These are phyloP conservation scores for Calameuta pallipes DNA, from an alignment of 2,888 invertebrate genomes.

Conservation along the genomic window DNA sequence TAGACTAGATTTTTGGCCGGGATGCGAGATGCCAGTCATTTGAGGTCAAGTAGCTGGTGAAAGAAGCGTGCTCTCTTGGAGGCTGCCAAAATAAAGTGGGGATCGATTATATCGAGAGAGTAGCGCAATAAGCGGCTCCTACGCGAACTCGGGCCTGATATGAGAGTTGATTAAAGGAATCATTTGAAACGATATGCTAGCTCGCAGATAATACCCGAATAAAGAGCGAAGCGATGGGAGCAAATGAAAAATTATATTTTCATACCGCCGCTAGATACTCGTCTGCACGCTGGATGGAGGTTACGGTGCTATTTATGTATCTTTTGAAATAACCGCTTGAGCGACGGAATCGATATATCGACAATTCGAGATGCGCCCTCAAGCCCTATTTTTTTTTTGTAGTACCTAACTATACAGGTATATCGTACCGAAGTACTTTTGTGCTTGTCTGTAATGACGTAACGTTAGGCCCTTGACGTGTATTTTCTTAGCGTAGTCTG, in stretches of 20 bases:
- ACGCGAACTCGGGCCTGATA: neutral
- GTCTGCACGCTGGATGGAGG: neutral
- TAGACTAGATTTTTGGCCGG: conserved; percentile 20
- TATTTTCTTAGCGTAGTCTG: neutral
- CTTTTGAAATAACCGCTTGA: neutral
- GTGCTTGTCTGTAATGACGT: neutral
- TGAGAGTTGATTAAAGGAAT: neutral
- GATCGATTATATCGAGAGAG: neutral
- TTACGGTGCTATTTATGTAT: neutral
- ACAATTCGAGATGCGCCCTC: neutral
- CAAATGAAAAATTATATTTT: neutral
- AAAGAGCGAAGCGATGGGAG: neutral
- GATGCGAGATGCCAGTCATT: conserved; percentile 18
- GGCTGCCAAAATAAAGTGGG: neutral
- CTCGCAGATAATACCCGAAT: neutral
- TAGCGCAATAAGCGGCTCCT: neutral
- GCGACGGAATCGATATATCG: neutral
- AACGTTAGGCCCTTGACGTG: neutral
- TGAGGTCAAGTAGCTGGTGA: conserved; percentile 13
- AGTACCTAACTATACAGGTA: neutral
- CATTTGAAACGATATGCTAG: neutral
- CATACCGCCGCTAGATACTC: neutral
- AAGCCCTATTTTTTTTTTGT: neutral
- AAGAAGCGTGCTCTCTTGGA: neutral
- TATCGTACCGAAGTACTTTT: neutral